A percentile compares a stretch with the other conserved stretches of the same genome.
Conservation (phyloP, 2,888 invertebrate species). For the Belgica antarctica region DNA sequence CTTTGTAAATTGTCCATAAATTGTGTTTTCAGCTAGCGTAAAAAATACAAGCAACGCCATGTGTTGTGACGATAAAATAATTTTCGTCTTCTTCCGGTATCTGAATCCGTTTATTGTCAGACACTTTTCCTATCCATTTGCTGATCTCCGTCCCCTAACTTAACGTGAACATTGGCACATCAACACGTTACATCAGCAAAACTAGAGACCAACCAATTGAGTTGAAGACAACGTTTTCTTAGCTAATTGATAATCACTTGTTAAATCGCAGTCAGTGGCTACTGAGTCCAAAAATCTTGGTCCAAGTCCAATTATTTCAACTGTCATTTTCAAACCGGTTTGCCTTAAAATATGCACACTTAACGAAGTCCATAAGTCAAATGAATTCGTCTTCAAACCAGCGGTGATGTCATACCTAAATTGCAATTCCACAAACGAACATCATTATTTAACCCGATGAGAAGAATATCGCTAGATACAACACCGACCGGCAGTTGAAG, state of each 20-base stretch:
- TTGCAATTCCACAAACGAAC: not conserved
- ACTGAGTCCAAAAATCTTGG: too few relatives aligned
- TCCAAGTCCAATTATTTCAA: not conserved
- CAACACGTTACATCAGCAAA: not conserved
- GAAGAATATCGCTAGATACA: slow-evolving; percentile 70
- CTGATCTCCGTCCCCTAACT: not conserved
- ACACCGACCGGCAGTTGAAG: slow-evolving; percentile 70
- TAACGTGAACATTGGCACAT: not conserved
- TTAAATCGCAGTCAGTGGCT: too few relatives aligned
- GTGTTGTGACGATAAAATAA: not conserved
- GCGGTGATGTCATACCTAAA: not conserved
- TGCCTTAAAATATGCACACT: not conserved
- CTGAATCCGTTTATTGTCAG: not conserved
- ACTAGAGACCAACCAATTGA: too few relatives aligned
- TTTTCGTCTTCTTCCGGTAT: too few relatives aligned
- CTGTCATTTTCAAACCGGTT: not conserved
- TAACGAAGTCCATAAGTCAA: not conserved
- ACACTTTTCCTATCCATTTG: not conserved
- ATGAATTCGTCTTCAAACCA: not conserved
- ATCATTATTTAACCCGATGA: slow-evolving; percentile 56
- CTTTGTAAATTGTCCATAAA: not conserved
- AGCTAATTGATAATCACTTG: too few relatives aligned
- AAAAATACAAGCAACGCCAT: not conserved
- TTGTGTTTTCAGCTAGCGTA: not conserved
- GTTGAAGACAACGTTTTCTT: too few relatives aligned